Percentiles rank a stretch among this genome's conserved stretches.
phyloP scores from a whole-genome alignment of 2,888 invertebrate species.

The Galeopsomyia nigrocyanea region DNA sequence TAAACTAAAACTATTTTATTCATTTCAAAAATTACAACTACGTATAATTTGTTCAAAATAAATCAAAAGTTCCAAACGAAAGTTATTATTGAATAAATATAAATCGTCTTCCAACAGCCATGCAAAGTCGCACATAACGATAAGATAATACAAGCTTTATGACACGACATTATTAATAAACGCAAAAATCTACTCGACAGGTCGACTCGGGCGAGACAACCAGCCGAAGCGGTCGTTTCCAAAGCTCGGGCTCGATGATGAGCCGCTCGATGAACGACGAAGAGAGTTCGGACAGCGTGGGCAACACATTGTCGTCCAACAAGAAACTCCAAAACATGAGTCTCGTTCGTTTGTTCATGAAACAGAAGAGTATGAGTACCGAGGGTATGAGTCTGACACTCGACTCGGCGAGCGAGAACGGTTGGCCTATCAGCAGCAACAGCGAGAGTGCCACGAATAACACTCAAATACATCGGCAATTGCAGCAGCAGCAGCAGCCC shows the following conservation, averaged over 20 bases:
- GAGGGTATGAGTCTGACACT: constrained; percentile 80
- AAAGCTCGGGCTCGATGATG: constrained; percentile 62
- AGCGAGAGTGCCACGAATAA: constrained; percentile 71
- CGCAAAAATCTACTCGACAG: constrained; percentile 45
- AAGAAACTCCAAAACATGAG: constrained; percentile 80
- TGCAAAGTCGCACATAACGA: background rate
- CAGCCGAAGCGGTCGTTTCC: constrained; percentile 59
- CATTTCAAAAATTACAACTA: too few relatives aligned
- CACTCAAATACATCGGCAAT: constrained; percentile 59
- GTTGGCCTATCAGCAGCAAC: constrained; percentile 79
- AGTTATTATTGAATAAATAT: too few relatives aligned
- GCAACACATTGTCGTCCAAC: constrained; percentile 55
- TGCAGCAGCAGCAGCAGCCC: background rate
- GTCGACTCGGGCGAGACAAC: constrained; percentile 65
- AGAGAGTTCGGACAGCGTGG: constrained; percentile 63
- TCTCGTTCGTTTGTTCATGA: constrained; percentile 89
- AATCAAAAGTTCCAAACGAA: too few relatives aligned
- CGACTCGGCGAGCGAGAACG: constrained; percentile 78
- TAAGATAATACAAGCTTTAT: background rate
- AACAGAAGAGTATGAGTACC: constrained; percentile 87
- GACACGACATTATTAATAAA: background rate
- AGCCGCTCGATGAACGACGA: constrained; percentile 65
- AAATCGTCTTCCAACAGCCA: too few relatives aligned
- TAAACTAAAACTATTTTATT: too few relatives aligned
- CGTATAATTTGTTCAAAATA: too few relatives aligned